A percentile compares a stretch with the other conserved stretches of the same genome.
Conservation (phyloP, 2,888 invertebrate genomes). For the Microctonus hyperodae region DNA sequence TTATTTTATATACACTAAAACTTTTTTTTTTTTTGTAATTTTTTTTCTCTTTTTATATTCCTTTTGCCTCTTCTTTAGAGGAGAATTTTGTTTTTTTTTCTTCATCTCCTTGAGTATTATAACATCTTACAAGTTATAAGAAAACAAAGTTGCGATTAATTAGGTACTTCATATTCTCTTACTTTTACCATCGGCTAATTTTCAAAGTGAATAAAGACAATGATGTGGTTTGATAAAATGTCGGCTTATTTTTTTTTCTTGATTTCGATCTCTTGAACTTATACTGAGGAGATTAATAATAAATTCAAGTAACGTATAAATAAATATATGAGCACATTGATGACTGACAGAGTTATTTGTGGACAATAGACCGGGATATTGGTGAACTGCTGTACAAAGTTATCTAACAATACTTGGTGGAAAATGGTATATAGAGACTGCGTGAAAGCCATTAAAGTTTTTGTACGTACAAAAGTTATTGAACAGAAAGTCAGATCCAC, state of each 20-base stretch:
- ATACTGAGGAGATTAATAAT: too few relatives aligned
- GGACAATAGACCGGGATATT: background rate
- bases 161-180: background rate
- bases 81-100: too few relatives aligned
- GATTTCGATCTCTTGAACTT: too few relatives aligned
- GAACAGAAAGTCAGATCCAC: background rate
- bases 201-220: background rate
- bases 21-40: background rate
- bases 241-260: too few relatives aligned
- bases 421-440: background rate
- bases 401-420: background rate
- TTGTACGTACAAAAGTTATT: background rate
- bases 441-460: background rate
- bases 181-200: background rate
- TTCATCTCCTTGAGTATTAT: background rate
- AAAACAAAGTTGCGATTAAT: background rate
- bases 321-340: background rate
- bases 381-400: background rate
- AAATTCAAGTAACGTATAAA: too few relatives aligned
- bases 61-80: background rate
- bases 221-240: background rate
- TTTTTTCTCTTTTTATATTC: background rate
- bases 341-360: background rate
- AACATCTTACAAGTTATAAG: background rate
- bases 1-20: slow-evolving; percentile 5